Conservation (phyloP, 2,888 invertebrate genomes). For the Conchocele bisecta region DNA sequence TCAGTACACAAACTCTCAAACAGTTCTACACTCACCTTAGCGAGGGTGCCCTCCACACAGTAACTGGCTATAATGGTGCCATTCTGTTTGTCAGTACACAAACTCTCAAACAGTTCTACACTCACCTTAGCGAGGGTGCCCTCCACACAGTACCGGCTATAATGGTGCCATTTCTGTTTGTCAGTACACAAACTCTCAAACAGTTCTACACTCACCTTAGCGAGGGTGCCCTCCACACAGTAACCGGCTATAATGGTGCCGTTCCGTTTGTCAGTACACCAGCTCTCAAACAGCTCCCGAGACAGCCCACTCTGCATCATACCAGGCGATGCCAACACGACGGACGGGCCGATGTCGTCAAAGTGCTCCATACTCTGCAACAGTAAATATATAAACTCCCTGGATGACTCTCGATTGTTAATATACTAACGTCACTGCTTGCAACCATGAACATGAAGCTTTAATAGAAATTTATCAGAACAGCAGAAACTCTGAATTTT, state of each 20-base stretch:
- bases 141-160: background rate
- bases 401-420: background rate
- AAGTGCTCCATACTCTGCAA: conserved; percentile 98
- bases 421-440: background rate
- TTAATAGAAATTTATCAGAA: too few relatives aligned
- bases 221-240: conserved; percentile 85
- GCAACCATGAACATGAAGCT: too few relatives aligned
- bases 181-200: conserved; percentile 98
- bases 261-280: conserved; percentile 99
- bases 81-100: conserved; percentile 88
- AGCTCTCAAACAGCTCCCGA: conserved; percentile 97
- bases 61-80: background rate
- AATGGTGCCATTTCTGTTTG: background rate
- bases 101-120: conserved; percentile 96
- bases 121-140: background rate
- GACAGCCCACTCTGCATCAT: conserved; percentile 99
- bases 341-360: conserved; percentile 99
- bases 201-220: conserved; percentile 86
- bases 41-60: too few relatives aligned
- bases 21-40: too few relatives aligned
- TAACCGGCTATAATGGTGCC: conserved; percentile 98
- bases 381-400: background rate
- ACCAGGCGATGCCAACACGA: conserved; percentile 99
- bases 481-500: too few relatives aligned
- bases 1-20: too few relatives aligned